Evolutionary conservation across 92 coral and sea anemone species (phyloP).

Genomic region (Umimayanthus chanpuru): DNA sequence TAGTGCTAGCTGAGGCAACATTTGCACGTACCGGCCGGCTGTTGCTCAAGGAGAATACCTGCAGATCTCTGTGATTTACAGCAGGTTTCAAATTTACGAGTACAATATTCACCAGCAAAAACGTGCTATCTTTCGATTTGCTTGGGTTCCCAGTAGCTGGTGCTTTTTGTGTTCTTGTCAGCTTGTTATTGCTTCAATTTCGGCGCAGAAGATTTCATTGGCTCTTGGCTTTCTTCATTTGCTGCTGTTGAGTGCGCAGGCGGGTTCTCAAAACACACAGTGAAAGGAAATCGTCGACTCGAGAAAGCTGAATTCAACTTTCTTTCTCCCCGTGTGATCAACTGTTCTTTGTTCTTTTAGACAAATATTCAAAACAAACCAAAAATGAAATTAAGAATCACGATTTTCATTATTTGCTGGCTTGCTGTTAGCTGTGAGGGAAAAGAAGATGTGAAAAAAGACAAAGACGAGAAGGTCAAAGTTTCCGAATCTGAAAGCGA

Average conservation of each 20-base stretch:
- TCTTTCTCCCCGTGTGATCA: not conserved
- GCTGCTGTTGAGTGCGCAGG: not conserved
- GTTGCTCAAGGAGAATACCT: not conserved
- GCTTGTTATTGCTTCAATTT: not conserved
- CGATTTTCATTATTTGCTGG: constrained; percentile 4
- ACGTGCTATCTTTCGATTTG: constrained; percentile 20
- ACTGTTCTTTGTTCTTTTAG: not conserved
- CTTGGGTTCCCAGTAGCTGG: not conserved
- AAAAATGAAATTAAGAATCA: not conserved
- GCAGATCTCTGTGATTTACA: constrained; percentile 13
- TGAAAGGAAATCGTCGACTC: not conserved
- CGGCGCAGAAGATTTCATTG: not conserved
- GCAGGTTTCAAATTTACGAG: not conserved
- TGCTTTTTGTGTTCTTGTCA: not conserved
- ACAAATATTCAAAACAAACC: not conserved
- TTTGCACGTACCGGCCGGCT: not conserved
- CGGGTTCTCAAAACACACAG: not conserved
- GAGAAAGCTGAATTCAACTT: constrained; percentile 3
- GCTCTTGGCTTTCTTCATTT: not conserved
- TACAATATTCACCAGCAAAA: constrained; percentile 14
- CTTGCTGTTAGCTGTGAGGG: constrained; percentile 21
- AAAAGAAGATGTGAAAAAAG: constrained; percentile 10
- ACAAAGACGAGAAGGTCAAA: not conserved
- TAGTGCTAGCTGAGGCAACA: not conserved
- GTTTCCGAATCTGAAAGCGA: constrained; percentile 26